Conservation (phyloP, 2,797 vertebrate species). For the Champsocephalus esox region DNA sequence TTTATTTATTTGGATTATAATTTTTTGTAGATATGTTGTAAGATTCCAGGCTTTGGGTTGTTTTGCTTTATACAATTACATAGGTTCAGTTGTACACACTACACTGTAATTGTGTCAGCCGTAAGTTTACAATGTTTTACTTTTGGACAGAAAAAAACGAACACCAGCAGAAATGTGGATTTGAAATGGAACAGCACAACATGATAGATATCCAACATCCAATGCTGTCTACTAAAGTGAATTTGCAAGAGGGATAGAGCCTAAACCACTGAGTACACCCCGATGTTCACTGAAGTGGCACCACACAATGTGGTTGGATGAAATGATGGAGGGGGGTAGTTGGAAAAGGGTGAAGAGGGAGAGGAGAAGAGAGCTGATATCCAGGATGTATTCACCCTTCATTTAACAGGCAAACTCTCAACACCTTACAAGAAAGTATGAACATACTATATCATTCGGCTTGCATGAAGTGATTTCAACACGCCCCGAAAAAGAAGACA, state of each 20-base stretch:
- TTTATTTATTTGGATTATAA: background rate
- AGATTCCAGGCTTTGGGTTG: background rate
- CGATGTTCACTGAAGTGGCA: conserved; percentile 70
- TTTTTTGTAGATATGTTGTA: background rate
- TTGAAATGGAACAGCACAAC: conserved; percentile 52
- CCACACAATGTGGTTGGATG: conserved; percentile 61
- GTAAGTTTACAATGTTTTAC: conserved; percentile 17
- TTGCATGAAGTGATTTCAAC: conserved; percentile 74
- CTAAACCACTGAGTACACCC: conserved; percentile 63
- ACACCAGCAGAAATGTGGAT: conserved; percentile 29
- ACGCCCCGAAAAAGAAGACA: conserved; percentile 59
- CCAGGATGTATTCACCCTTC: conserved; percentile 71
- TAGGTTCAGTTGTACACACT: too few relatives aligned
- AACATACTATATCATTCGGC: conserved; percentile 73
- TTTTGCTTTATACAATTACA: background rate
- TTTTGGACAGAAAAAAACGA: conserved; percentile 18
- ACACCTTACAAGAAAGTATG: conserved; percentile 67
- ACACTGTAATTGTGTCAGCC: background rate
- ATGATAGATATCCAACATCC: conserved; percentile 59
- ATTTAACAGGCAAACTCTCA: conserved; percentile 76
- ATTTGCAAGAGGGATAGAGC: conserved; percentile 65
- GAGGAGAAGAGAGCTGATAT: conserved; percentile 52
- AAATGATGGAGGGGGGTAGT: conserved; percentile 41
- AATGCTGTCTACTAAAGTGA: conserved; percentile 66
- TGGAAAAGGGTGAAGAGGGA: conserved; percentile 21